phyloP scores from a whole-genome alignment of 2,797 vertebrate genomes.

The Gymnothorax javanicus region DNA sequence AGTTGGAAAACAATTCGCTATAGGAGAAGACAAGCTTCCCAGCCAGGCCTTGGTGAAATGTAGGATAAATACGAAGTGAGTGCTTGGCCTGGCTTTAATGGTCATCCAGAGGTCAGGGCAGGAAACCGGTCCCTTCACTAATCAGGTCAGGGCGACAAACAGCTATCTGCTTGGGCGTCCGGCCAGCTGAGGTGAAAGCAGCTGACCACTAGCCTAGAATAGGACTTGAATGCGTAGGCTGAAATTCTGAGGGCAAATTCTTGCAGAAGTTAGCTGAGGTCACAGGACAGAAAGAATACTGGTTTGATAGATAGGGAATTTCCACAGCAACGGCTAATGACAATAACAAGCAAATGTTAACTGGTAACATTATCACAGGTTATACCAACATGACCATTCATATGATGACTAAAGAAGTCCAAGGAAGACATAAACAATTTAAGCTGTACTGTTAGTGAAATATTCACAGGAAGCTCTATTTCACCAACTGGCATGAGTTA shows the following conservation, averaged over 20 bases:
- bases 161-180: background rate
- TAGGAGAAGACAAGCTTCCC: background rate
- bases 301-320: slow-evolving; percentile 1
- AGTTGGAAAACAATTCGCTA: background rate
- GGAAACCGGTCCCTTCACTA: background rate
- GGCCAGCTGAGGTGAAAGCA: slow-evolving; percentile 10
- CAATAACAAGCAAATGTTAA: slow-evolving; percentile 53
- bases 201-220: slow-evolving; percentile 1
- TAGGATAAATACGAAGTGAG: background rate
- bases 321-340: slow-evolving; percentile 47
- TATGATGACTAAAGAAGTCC: slow-evolving; percentile 2
- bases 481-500: slow-evolving; percentile 14
- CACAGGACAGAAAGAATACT: background rate
- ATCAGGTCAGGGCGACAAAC: background rate
- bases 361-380: slow-evolving; percentile 46
- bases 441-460: background rate
- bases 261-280: background rate
- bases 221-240: background rate
- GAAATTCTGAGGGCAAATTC: slow-evolving; percentile 14
- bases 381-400: slow-evolving; percentile 58
- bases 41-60: background rate
- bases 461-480: slow-evolving; percentile 11
- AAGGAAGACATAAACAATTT: background rate
- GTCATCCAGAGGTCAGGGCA: background rate
- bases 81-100: background rate